Evolutionary conservation across 2,888 invertebrate species (phyloP), one percentile per base, ranked within the genome.

Genomic region (Drosophila algonquin): DNA sequence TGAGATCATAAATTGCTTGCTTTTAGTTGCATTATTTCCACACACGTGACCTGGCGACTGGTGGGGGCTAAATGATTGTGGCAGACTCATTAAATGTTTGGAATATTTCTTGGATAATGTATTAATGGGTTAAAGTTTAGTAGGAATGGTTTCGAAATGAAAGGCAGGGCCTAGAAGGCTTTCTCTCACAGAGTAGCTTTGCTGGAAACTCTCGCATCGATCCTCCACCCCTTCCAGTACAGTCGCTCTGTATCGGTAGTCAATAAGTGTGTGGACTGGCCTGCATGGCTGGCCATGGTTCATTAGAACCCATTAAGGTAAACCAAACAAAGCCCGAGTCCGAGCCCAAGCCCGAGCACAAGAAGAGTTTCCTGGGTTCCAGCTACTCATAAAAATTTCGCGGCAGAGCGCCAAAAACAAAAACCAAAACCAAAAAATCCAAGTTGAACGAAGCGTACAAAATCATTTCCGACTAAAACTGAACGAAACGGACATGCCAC

Each of bases 391-490:
- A 77, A 86, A 81, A 85, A 86, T 87, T 85, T 85, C 68, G 85
- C 87, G 87, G 87, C 27, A 27, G 7, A 27, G 27, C 27, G 27
- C 27, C 27, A 27, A 27, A 27, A 27, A 27, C 7, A 27, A 27
- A 27, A 27, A 27, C 77, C 87, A 27, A 27, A 27, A 27, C 77
- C 87, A 80, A 82, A 85, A 85, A 68, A 70, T 30, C 50, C 73
- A 68, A 81, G 85, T 82, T 82, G 80, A 86, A 76, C 85, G 82
- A 81, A 86, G 85, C 87, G 87, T 81, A 82, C 80, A 76, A 86
- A 87, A 85, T 84, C 83, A 86, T 86, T 86, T 86, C 85, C 85
- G 80, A 87, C 85, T 86, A 87, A 87, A 86, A 79, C 40, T 73
- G 78, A 72, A 72, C 67, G 68, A 68, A 76, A 63, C 86, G 88